Conservation (phyloP, 2,888 invertebrate genomes). For the Folsomia manolachei region DNA sequence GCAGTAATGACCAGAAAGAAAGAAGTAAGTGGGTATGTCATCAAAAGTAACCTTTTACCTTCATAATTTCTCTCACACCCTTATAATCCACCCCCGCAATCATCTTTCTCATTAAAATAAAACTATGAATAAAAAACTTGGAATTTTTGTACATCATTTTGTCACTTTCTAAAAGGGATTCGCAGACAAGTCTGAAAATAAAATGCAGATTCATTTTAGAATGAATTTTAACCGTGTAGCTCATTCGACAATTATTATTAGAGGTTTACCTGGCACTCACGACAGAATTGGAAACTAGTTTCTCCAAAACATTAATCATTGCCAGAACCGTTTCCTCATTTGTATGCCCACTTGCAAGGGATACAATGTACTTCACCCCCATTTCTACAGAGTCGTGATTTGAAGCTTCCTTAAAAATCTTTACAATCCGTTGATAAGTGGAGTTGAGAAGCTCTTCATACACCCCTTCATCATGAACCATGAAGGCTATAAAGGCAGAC, state of each 20-base stretch:
- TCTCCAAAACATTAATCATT: constrained; percentile 71
- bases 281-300: constrained; percentile 68
- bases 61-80: constrained; percentile 89
- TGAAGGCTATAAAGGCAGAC: constrained; percentile 83
- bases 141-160: constrained; percentile 75
- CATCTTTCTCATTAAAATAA: constrained; percentile 76
- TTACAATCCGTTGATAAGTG: constrained; percentile 57
- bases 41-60: no score
- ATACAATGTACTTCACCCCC: constrained; percentile 71
- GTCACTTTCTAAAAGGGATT: constrained; percentile 77
- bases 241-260: no score
- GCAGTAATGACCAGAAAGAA: neutral
- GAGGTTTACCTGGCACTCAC: constrained; percentile 76
- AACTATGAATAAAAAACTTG: constrained; percentile 86
- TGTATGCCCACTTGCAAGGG: constrained; percentile 68
- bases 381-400: constrained; percentile 70
- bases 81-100: constrained; percentile 93
- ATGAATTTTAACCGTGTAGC: no score
- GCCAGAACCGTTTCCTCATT: constrained; percentile 73
- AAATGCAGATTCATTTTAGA: no score
- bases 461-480: constrained; percentile 62
- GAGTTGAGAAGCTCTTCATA: constrained; percentile 37
- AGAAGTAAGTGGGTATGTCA: constrained; percentile 34
- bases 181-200: constrained; percentile 71
- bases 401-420: constrained; percentile 64